Conservation (phyloP, 2,888 invertebrate species). For the Iselma pallidipennis region DNA sequence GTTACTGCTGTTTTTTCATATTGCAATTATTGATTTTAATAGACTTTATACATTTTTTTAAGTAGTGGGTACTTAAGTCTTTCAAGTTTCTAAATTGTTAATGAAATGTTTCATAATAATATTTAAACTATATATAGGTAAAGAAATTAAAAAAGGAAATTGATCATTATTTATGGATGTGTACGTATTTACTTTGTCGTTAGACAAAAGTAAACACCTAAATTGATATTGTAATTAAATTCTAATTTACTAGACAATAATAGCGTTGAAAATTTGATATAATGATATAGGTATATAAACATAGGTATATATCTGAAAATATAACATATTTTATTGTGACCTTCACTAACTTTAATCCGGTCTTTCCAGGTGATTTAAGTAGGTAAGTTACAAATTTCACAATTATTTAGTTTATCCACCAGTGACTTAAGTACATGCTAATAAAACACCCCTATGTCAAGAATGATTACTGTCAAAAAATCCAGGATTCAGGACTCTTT, state of each 20-base stretch:
- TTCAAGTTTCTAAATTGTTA: neutral
- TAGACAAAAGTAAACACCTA: neutral
- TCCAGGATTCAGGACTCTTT: too few species aligned
- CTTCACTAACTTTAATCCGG: neutral
- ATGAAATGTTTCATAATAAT: neutral
- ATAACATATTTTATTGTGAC: neutral
- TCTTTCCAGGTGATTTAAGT: too few species aligned
- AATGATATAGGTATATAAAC: neutral
- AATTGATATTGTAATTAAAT: constrained; percentile 1
- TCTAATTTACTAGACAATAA: neutral
- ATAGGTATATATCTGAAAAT: too few species aligned
- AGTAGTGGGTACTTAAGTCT: neutral
- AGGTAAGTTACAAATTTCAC: too few species aligned
- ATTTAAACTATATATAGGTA: too few species aligned
- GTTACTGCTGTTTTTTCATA: neutral
- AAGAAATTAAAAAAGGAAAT: neutral
- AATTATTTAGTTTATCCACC: too few species aligned
- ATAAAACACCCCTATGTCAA: too few species aligned
- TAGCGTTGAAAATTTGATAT: neutral
- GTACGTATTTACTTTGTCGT: neutral
- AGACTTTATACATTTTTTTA: neutral
- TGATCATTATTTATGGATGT: neutral
- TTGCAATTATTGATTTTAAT: neutral
- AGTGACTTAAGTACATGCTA: too few species aligned
- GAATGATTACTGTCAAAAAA: too few species aligned